Evolutionary conservation across 2,797 vertebrate species (phyloP), one percentile per base, ranked within the genome.

Genomic region (Brachymystax lenok): DNA sequence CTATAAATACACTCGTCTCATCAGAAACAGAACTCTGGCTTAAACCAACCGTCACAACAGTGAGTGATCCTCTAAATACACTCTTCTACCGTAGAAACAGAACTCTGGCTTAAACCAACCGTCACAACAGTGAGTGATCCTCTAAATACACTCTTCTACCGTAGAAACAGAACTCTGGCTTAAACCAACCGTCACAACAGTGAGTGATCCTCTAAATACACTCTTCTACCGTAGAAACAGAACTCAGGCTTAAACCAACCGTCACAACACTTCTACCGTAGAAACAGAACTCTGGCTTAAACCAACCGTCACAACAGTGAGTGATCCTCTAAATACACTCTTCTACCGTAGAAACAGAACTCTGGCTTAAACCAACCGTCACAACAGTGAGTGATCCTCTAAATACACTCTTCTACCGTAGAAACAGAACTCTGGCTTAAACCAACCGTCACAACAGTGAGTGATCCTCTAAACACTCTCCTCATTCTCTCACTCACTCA

Each of bases 401-500:
- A 33, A 33, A 33, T 5, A 33, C 30, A 33, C 30, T 0, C 30
- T 1, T 33, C 30, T 4, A 16, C 14, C 0, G 5, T 24, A 67
- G 16, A 66, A 67, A 67, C 16, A 28, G 56, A 61, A 21, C 21
- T 24, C 56, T 61, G 56, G 56, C 8, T 21, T 61, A 24, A 61
- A 61, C n/a, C 56, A 21, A 56, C 19, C 0, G 2, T 21, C n/a
- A 21, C n/a, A 61, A 61, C 8, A 61, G 56, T 24, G n/a, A 61
- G 7, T 21, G n/a, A 21, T 61, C 56, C n/a, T 61, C 19, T 12
- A 61, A 4, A 64, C 61, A 16, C 17, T 21, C 12, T 59, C 52
- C 52, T 24, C 40, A 54, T 70, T 5, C 40, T 67, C 12, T 52
- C 64, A 76, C 66, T 67, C 84, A 92, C 94, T 93, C 88, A 94